Evolutionary conservation across 2,113 vertebrate species (phyloP), one percentile per base, ranked within the genome.

Genomic region (Sminthopsis crassicaudata): DNA sequence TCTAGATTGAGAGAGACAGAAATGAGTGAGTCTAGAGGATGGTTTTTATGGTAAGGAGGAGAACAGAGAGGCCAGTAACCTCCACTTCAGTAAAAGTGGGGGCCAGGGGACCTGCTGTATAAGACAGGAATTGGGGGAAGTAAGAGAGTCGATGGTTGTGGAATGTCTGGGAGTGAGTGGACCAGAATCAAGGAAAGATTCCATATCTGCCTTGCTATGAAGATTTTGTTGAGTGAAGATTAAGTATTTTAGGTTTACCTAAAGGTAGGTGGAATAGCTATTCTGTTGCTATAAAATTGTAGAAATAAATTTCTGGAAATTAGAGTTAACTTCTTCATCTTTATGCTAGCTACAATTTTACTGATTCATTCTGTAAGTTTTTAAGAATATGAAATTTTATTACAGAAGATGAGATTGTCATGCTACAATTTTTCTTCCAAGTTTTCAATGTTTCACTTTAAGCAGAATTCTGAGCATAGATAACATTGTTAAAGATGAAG

Each of bases 351-450:
- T 96, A 0, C 91, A 95, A n/a, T 26, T 92, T 91, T 19, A 36
- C 46, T 90, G 51, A 10, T 92, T 93, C 36, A 10, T 26, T 24
- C 22, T 50, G 36, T 51, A 26, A 89, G 9, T 89, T 96, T 53
- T 94, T 95, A 48, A 93, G 46, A 94, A 67, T 94, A 51, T 94
- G 46, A 95, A 95, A 93, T 89, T 27, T 92, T 96, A n/a, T 57
- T 8, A 16, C 54, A 91, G 8, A 53, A 91, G 55, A 26, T 93
- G 90, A 91, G 5, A 95, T 57, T 57, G 55, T 57, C 55, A 27
- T 26, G 10, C 25, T 57, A 54, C 19, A 57, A 57, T 57, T 57
- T 57, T 57, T 27, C 48, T 57, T 27, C 25, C 55, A 57, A 27
- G 8, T 54, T 22, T 54, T 54, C 23, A 23, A 14, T 54, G 25